Evolutionary conservation across 92 coral and sea anemone genomes (phyloP).

Genomic region (Desmophyllum pertusum): DNA sequence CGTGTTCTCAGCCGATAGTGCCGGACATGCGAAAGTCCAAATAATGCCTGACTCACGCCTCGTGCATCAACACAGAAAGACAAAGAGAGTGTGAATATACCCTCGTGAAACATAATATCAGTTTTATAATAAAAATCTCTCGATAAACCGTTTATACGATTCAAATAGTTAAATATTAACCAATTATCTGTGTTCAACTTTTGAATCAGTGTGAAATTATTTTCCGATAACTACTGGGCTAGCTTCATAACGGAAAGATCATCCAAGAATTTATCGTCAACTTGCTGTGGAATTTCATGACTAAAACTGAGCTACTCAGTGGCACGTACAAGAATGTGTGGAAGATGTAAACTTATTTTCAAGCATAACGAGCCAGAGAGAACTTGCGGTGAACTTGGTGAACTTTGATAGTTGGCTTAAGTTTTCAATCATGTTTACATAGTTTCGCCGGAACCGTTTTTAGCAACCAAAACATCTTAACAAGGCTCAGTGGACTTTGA

Average conservation of each 20-base stretch:
- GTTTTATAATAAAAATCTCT: too few species aligned
- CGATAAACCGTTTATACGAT: background rate
- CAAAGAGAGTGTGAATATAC: background rate
- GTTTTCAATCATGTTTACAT: too few species aligned
- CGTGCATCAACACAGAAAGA: background rate
- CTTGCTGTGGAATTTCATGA: too few species aligned
- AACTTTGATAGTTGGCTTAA: too few species aligned
- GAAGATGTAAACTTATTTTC: too few species aligned
- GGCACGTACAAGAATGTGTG: too few species aligned
- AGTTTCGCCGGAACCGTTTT: background rate
- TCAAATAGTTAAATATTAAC: background rate
- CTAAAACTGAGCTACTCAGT: too few species aligned
- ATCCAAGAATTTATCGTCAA: background rate
- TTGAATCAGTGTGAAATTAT: background rate
- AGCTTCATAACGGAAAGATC: background rate
- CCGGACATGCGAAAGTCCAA: background rate
- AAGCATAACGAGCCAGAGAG: background rate
- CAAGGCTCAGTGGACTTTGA: constrained; percentile 38
- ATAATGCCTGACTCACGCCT: background rate
- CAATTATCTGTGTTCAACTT: background rate
- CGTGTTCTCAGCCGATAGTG: constrained; percentile 41
- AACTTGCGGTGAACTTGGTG: background rate
- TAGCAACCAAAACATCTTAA: constrained; percentile 13
- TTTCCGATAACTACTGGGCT: background rate
- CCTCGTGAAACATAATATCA: too few species aligned